Evolutionary conservation across 2,797 vertebrate species (phyloP), one percentile per base, ranked within the genome.

Genomic region (Dendrocincla tyrannina): DNA sequence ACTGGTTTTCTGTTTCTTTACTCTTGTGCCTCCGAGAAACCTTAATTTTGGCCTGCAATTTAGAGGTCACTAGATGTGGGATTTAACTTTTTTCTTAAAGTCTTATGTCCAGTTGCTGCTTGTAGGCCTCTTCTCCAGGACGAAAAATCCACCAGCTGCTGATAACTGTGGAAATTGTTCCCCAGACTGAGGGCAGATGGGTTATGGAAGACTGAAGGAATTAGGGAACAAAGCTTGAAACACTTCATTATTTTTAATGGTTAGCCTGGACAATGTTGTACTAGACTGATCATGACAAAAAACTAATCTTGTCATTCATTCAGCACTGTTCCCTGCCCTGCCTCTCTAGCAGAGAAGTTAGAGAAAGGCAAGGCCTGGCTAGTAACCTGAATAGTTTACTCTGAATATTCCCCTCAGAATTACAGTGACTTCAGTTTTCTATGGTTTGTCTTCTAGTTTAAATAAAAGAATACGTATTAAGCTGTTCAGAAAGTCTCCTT

Each of bases 221-320:
- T 47, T 59, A 50, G 1, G 20, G n/a, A 42, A 20, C 20, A 46
- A 44, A 69, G 17, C 32, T 73, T 60, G 28, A 69, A 80, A 52
- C 8, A 4, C 4, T 1, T n/a, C 28, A 46, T 46, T 46, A 46
- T 46, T 18, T 44, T 24, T 28, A 4, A 3, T 62, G 8, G 5
- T 30, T 63, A 79, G 6, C 32, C 53, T 78, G 33, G 49, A 13
- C 44, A 56, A 6, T 39, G 39, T 56, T 49, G 2, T 68, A 18
- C 19, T 87, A 52, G 11, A 33, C 7, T 0, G 0, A 7, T 28
- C 59, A n/a, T 42, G 52, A 20, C n/a, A 12, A 32, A 7, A 39
- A 35, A 35, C 35, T 35, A 35, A 35, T 46, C 53, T 15, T 30
- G 7, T 85, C 17, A 5, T 53, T 18, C 27, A 11, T 73, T 76